Evolutionary conservation across 2,797 vertebrate species (phyloP).

Genomic region (Ciconia nigra): DNA sequence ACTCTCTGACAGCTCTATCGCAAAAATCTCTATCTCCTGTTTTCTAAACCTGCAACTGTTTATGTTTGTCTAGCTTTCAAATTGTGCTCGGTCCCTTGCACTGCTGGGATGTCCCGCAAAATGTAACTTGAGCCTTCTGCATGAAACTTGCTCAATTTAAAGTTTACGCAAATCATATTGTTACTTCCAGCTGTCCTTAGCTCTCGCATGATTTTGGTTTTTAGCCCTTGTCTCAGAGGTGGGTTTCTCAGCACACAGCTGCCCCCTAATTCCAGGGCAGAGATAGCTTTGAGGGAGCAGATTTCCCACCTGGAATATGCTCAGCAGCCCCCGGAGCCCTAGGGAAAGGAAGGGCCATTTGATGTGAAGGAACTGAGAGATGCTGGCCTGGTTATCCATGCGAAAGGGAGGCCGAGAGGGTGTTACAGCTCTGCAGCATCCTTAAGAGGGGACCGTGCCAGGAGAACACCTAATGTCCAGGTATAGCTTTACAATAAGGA

Average conservation of each 20-base stretch:
- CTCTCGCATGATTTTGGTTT: background rate
- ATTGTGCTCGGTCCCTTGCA: background rate
- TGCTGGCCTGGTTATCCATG: background rate
- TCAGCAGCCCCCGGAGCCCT: background rate
- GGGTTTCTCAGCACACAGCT: background rate
- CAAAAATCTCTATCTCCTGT: background rate
- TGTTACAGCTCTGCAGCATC: background rate
- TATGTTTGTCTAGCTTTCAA: background rate
- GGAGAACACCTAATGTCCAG: background rate
- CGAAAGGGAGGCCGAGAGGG: background rate
- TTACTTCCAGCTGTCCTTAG: background rate
- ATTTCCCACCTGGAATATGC: background rate
- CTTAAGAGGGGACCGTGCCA: accelerated
- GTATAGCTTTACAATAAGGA: background rate
- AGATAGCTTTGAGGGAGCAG: background rate
- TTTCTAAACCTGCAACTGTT: background rate
- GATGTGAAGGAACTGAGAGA: background rate
- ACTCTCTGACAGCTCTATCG: background rate
- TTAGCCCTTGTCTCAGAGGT: background rate
- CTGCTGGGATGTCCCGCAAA: background rate
- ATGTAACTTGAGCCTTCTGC: background rate
- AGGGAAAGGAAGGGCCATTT: background rate
- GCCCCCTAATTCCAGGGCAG: background rate
- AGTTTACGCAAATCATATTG: background rate
- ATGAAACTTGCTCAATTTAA: background rate